phyloP scores from a whole-genome alignment of 2,797 vertebrate genomes.

The Gallinago nigripennis region DNA sequence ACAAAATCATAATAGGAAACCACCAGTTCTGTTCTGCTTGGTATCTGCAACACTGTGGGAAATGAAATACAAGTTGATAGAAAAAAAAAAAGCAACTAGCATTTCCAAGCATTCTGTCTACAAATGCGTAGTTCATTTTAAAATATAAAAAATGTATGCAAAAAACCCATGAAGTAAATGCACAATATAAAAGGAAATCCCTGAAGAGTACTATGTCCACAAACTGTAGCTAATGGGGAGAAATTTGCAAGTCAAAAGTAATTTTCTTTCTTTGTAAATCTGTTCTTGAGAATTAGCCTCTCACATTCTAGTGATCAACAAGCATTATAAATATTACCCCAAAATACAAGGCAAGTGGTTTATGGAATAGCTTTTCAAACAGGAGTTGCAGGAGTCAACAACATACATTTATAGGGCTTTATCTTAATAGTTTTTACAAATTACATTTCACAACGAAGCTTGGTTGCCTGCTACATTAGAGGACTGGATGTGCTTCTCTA shows the following conservation, averaged over 20 bases:
- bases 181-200: slow-evolving; percentile 33
- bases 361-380: slow-evolving; percentile 34
- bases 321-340: slow-evolving; percentile 50
- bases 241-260: slow-evolving; percentile 67
- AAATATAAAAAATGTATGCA: slow-evolving; percentile 1
- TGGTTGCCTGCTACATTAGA: background rate
- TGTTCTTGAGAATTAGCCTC: slow-evolving; percentile 51
- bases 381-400: slow-evolving; percentile 23
- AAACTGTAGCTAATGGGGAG: slow-evolving; percentile 36
- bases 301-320: slow-evolving; percentile 41
- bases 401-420: background rate
- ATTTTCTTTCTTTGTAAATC: slow-evolving; percentile 52
- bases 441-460: background rate
- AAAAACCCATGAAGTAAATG: background rate
- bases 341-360: slow-evolving; percentile 46
- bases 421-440: slow-evolving; percentile 27
- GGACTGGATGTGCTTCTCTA: background rate
- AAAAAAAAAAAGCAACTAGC: background rate
- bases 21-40: slow-evolving; percentile 31
- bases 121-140: background rate
- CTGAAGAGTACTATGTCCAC: slow-evolving; percentile 23
- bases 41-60: slow-evolving; percentile 17
- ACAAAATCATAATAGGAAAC: slow-evolving; percentile 55
- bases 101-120: slow-evolving; percentile 1
- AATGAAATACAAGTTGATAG: slow-evolving; percentile 12